Evolutionary conservation across 2,113 vertebrate genomes (phyloP), one percentile per base, ranked within the genome.

Genomic region (Phaethon lepturus): DNA sequence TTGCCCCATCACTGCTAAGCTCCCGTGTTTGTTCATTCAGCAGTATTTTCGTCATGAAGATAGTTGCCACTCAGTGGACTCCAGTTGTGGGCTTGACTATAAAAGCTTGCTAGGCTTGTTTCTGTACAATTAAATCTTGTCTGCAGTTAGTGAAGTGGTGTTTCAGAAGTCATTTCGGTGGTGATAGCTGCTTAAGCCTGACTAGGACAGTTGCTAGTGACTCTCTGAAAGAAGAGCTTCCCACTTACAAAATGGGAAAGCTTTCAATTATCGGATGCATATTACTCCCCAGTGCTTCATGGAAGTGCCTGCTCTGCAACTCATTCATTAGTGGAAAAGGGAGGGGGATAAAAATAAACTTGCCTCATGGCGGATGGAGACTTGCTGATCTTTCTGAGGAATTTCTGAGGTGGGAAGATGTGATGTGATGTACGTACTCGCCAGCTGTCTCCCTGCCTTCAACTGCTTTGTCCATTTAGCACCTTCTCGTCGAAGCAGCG

Each of bases 41-140:
- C 89, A 69, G 75, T 35, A 10, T 66, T 81, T 83, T 69, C 96
- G 73, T 88, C 77, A 19, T 35, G 86, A 91, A 92, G 83, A 81
- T 49, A 25, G 77, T 16, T 85, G 58, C 76, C 68, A 26, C 56
- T 72, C 69, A 89, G 53, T 62, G 53, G 69, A 59, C 89, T 94
- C 86, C 93, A 96, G 92, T 87, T 96, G 84, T 26, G 81, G 77
- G 26, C 59, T 84, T 71, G 80, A 14, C 93, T 94, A 3, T 55
- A 86, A 90, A 92, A 95, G 56, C 38, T 96, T 97, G 69, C 69
- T 76, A 79, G 77, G 79, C 82, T 96, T 67, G 59, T 60, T 92
- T 91, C 83, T 45, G 4, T 90, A 63, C 76, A 73, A 80, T 87
- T 93, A 93, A 59, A 68, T 77, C 73, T 94, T 73, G 71, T 78